Evolutionary conservation across 1,140 invertebrate species (phyloP), one percentile per base, ranked within the genome.

Genomic region (Choristoneura fumiferana): DNA sequence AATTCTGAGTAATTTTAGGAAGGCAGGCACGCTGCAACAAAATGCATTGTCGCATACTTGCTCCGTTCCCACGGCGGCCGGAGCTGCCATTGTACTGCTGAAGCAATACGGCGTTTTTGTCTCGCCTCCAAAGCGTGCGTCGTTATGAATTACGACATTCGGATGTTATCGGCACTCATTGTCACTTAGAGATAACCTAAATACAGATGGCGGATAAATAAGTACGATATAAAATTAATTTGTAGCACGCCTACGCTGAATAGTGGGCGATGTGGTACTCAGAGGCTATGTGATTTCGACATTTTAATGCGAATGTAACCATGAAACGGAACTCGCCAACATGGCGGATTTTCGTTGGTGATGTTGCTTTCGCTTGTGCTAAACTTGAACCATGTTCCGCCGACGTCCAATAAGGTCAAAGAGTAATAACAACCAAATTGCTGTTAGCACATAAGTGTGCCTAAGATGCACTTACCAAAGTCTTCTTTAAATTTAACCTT

Each of bases 21-120:
- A 49, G 56, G 15, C 55, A 29, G 37, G 18, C 33, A 35, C 22
- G 12, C 9, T 14, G 78, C 71, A n/a, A n/a, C n/a, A 78, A 84
- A 78, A 73, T 65, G 63, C 70, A 78, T 83, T 84, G 80, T 86
- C 69, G 78, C 80, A 78, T 81, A 71, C 71, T 76, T 76, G 69
- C 65, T 57, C 33, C 29, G 67, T 81, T 84, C 80, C 70, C 83
- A 84, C 81, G 82, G 43, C 69, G 72, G 56, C 65, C 60, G 53
- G 22, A 29, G 22, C 9, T 18, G 17, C 40, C 14, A 18, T 49
- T 49, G 18, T 29, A 18, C 13, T 14, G 2, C 13, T 39, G 38
- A 39, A 14, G 4, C 13, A 39, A 4, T n/a, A n/a, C 6, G 8
- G 35, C 35, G n/a, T 37, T 12, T 37, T 37, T 37, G 1, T 10